Evolutionary conservation across 2,113 vertebrate genomes (phyloP).

Genomic region (Neogobius melanostomus): DNA sequence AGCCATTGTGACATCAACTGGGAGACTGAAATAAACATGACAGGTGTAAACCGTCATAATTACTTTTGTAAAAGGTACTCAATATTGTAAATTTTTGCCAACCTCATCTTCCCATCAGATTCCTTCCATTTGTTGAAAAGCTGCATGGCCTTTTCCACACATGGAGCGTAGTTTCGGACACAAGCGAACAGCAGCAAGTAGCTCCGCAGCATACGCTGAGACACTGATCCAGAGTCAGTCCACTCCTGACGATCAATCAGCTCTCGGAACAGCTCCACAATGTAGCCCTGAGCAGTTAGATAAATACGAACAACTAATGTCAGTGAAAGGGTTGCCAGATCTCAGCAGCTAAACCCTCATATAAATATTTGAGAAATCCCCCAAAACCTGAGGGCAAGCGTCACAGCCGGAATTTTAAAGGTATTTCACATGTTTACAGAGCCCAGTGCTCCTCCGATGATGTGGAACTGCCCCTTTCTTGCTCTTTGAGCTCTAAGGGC

Average conservation of each 20-base stretch:
- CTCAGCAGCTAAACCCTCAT: no score
- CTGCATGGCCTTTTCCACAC: conserved; percentile 76
- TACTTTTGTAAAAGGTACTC: not conserved
- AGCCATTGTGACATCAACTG: conserved; percentile 82
- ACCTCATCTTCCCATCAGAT: conserved; percentile 84
- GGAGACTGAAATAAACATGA: conserved; percentile 73
- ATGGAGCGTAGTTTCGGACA: conserved; percentile 78
- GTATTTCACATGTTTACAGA: no score
- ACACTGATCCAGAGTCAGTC: conserved; percentile 81
- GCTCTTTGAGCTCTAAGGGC: no score
- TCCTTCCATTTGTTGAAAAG: conserved; percentile 84
- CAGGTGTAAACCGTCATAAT: not conserved
- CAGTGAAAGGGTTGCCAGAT: no score
- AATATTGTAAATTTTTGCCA: not conserved
- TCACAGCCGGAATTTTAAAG: no score
- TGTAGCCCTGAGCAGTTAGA: conserved; percentile 74
- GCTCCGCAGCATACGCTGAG: conserved; percentile 80
- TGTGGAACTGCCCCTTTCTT: no score
- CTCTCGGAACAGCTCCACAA: conserved; percentile 79
- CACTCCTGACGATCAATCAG: conserved; percentile 87
- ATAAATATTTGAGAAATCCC: no score
- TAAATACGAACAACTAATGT: not conserved
- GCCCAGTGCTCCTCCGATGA: no score
- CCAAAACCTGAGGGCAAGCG: no score
- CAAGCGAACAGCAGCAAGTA: conserved; percentile 82